Evolutionary conservation across 2,797 vertebrate genomes (phyloP), one percentile per base, ranked within the genome.

Genomic region (Myiotriccus ornatus): DNA sequence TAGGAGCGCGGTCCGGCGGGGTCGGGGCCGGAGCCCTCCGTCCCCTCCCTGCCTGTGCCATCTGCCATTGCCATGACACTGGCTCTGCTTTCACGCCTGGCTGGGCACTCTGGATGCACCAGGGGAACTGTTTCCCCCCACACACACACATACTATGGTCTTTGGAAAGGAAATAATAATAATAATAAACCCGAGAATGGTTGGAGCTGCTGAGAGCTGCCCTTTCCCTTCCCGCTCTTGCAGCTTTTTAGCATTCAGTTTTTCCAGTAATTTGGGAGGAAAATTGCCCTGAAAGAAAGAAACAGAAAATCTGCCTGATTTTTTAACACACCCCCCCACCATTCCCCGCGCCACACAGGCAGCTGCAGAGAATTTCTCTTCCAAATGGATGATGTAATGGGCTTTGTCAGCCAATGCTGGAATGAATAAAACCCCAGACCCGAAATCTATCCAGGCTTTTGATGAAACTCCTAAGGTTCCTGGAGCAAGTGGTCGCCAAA

Each of bases 281-380:
- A 96, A 97, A 96, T 95, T 95, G 87, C 90, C 56, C 87, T 39
- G 68, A 65, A 94, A 93, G 90, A 96, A 90, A 94, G 90, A 84
- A 94, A 91, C 53, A 69, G 90, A 44, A 95, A 94, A 94, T 96
- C 59, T 56, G 37, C 49, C 57, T 81, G 89, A 63, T 95, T 95
- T 95, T 82, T 94, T 92, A 74, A 71, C 83, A 84, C 12, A 5
- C 13, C 14, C 53, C 46, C 56, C 78, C 35, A n/a, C n/a, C n/a
- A n/a, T 8, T 4, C 8, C 63, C 64, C n/a, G 17, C 14, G 3
- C 81, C 93, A 81, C 89, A 78, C 89, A 92, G 90, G 90, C 96
- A 97, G 96, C 95, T 96, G 95, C 94, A 90, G 92, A 92, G 73
- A 90, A 80, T 91, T 95, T 91, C 90, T 87, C 62, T 92, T 96